Conservation (phyloP, 2,113 vertebrate species). For the Gallinago undulata region DNA sequence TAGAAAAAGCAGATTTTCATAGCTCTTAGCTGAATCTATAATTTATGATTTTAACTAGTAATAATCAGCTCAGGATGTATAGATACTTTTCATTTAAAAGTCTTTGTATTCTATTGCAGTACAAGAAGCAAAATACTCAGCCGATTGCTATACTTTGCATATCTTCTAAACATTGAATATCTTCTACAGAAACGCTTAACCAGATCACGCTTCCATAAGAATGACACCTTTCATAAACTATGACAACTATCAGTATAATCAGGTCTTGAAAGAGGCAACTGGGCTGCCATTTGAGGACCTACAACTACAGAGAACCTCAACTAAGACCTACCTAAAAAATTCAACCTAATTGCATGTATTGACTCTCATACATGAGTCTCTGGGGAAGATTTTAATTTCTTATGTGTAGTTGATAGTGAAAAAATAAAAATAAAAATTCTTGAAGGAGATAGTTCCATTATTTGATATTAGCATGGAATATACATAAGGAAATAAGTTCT, state of each 20-base stretch:
- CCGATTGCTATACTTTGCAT: neutral
- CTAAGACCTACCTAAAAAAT: neutral
- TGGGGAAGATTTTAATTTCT: neutral
- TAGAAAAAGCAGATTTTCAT: neutral
- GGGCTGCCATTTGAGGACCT: neutral
- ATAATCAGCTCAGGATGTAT: neutral
- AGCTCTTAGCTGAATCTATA: neutral
- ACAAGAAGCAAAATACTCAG: neutral
- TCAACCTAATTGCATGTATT: neutral
- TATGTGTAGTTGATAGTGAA: fast-evolving
- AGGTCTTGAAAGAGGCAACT: neutral
- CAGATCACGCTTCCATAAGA: neutral
- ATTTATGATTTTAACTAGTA: neutral
- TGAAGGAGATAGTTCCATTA: neutral
- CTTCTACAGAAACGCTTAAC: neutral
- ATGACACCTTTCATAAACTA: neutral
- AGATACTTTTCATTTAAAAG: neutral
- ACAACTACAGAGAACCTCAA: neutral
- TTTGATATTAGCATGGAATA: neutral
- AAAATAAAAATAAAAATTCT: neutral
- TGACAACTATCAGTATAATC: neutral
- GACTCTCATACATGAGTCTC: neutral
- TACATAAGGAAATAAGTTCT: neutral
- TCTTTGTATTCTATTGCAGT: neutral
- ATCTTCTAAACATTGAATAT: neutral